Evolutionary conservation across 2,113 vertebrate species (phyloP).

Genomic region (Smithornis capensis): DNA sequence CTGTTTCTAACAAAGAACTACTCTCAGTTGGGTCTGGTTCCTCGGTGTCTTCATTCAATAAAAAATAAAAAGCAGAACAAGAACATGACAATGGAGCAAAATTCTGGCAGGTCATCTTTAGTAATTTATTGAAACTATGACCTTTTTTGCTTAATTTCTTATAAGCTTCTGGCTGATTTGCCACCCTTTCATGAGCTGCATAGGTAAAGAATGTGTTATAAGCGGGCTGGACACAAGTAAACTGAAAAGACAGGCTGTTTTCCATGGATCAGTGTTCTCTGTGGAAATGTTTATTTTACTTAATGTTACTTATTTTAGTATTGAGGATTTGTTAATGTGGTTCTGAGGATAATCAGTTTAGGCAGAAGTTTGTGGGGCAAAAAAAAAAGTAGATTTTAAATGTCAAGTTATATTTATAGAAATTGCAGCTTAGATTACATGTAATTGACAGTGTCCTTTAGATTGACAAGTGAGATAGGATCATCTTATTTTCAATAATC

Average conservation of each 20-base stretch:
- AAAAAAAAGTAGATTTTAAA: conserved; percentile 48
- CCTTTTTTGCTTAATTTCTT: neutral
- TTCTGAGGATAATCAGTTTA: conserved; percentile 52
- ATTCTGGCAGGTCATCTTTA: neutral
- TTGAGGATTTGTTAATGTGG: conserved; percentile 9
- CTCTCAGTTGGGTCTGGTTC: neutral
- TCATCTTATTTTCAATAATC: conserved; percentile 68
- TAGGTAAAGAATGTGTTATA: neutral
- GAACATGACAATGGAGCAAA: neutral
- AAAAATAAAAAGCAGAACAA: neutral
- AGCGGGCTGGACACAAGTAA: neutral
- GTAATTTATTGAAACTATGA: neutral
- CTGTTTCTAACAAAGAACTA: neutral
- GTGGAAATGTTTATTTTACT: conserved; percentile 1
- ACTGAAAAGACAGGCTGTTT: neutral
- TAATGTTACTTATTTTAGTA: neutral
- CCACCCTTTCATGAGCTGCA: neutral
- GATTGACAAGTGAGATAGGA: conserved; percentile 67
- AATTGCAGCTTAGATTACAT: conserved; percentile 47
- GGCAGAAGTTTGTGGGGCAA: conserved; percentile 50
- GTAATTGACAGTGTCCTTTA: conserved; percentile 67
- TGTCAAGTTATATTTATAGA: conserved; percentile 63
- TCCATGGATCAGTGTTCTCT: neutral
- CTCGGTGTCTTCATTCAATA: neutral
- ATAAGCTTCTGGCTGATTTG: neutral